Evolutionary conservation across 2,113 vertebrate genomes (phyloP).

Genomic region (Corythornis madagascariensis): DNA sequence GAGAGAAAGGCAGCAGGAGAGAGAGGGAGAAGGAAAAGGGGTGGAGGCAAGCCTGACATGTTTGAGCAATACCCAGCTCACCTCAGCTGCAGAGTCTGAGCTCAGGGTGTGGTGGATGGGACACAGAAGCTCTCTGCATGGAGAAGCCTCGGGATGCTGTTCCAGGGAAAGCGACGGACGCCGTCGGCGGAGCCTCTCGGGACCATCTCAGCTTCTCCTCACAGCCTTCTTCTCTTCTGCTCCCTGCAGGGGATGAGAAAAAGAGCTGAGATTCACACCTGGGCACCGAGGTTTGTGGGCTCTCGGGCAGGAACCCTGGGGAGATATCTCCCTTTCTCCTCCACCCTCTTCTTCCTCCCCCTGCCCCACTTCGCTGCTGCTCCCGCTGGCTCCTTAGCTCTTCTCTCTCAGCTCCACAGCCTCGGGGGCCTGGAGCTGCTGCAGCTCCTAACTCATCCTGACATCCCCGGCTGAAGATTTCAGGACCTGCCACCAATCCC

Average conservation of each 20-base stretch:
- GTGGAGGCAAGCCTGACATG: constrained; percentile 70
- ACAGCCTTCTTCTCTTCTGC: background rate
- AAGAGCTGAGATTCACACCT: background rate
- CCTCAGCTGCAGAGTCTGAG: constrained; percentile 76
- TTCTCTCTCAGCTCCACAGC: background rate
- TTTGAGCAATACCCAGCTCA: constrained; percentile 70
- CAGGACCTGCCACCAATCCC: background rate
- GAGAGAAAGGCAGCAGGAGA: constrained; percentile 11
- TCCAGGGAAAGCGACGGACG: background rate
- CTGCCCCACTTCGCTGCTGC: background rate
- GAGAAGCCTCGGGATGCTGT: background rate
- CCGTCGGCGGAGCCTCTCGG: background rate
- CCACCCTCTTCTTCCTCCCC: background rate
- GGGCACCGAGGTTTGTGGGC: background rate
- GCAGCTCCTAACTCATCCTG: background rate
- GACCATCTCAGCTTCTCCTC: background rate
- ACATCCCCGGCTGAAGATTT: background rate
- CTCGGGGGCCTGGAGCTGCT: constrained; percentile 19
- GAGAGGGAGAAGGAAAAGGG: constrained; percentile 44
- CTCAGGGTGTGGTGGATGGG: constrained; percentile 81
- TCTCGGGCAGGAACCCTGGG: background rate
- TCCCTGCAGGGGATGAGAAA: background rate
- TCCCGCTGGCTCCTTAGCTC: background rate
- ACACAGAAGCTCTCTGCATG: background rate
- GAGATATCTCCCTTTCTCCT: background rate